Percentiles rank a stretch among this genome's conserved stretches.
Evolutionary conservation across 37 sponge, comb jelly and placozoan genomes (phyloP).

Genomic region (Petrosia ficiformis): DNA sequence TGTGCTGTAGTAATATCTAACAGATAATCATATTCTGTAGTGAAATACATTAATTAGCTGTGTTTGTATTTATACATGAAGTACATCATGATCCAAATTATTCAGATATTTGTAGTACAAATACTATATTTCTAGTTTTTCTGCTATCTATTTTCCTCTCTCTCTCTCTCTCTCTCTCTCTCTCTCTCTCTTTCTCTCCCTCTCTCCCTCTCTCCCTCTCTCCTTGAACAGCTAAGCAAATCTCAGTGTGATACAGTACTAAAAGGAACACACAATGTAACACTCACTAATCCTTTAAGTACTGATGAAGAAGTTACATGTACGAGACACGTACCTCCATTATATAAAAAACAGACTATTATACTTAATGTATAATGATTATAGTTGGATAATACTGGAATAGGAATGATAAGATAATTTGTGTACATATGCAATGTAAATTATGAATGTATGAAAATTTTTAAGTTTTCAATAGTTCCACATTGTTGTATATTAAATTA

Average conservation of each 20-base stretch:
- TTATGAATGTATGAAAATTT: too few relatives aligned
- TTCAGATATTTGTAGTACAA: neutral
- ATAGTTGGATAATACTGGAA: too few relatives aligned
- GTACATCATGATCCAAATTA: neutral
- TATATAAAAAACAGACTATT: slow-evolving; percentile 18
- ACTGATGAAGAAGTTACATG: neutral
- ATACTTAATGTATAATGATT: neutral
- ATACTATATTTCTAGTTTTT: neutral
- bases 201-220: neutral
- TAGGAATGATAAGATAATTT: too few relatives aligned
- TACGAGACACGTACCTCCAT: neutral
- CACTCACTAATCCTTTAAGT: slow-evolving; percentile 68
- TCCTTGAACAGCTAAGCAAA: slow-evolving; percentile 46
- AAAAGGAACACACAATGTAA: slow-evolving; percentile 82
- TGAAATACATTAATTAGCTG: too few relatives aligned
- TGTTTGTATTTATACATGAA: neutral
- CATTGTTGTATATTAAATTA: too few relatives aligned
- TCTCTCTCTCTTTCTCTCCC: neutral
- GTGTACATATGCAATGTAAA: too few relatives aligned
- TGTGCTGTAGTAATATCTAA: too few relatives aligned
- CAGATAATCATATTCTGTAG: too few relatives aligned
- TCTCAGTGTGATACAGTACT: slow-evolving; percentile 61
- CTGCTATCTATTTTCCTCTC: neutral
- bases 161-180: too few relatives aligned
- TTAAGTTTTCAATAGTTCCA: too few relatives aligned